Base-by-base conservation (phyloP, 2,888 invertebrate genomes). In the Altica lythri region DNA sequence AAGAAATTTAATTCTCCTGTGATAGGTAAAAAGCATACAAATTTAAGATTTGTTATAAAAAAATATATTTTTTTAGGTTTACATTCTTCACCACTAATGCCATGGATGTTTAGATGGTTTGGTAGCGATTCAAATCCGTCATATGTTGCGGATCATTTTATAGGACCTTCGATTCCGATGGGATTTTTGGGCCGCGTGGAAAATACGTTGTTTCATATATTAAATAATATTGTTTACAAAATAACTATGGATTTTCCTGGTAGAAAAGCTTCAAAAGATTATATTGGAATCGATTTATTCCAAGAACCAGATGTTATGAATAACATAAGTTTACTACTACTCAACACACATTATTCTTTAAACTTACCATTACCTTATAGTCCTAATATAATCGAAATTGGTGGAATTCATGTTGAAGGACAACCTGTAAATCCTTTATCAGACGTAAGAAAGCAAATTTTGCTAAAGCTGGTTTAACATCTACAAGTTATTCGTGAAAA, bases 1-100 rank as follows among this genome's bases (percentile, higher is more conserved):
- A 79, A 86, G 65, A 81, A 83, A 61, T 79, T 87, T 35, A 57
- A 68, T 19, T 65, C 62, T 32, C 82, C 82, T 2, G 75, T 81
- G 37, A 79, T 84, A 37, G 81, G 80, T 64, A 59, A 61, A 45
- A n/a, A n/a, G n/a, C n/a, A n/a, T n/a, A n/a, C n/a, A n/a, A n/a
- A n/a, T n/a, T n/a, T n/a, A n/a, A n/a, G n/a, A n/a, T n/a, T n/a
- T n/a, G n/a, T n/a, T n/a, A n/a, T n/a, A n/a, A n/a, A n/a, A n/a
- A n/a, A n/a, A n/a, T n/a, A n/a, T n/a, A n/a, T n/a, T 35, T 17
- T 54, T 54, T 13, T 29, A 57, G 57, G 53, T 9, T 32, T 57
- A 13, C 17, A 44, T 14, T 37, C 57, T 2, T 42, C 46, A 10
- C 48, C 76, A 1, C 53, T 81, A 48, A 68, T 81, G 61, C 79